These are phyloP conservation scores for Brachionus plicatilis DNA, from an alignment of 1,140 invertebrate species.

Conservation along the genomic window DNA sequence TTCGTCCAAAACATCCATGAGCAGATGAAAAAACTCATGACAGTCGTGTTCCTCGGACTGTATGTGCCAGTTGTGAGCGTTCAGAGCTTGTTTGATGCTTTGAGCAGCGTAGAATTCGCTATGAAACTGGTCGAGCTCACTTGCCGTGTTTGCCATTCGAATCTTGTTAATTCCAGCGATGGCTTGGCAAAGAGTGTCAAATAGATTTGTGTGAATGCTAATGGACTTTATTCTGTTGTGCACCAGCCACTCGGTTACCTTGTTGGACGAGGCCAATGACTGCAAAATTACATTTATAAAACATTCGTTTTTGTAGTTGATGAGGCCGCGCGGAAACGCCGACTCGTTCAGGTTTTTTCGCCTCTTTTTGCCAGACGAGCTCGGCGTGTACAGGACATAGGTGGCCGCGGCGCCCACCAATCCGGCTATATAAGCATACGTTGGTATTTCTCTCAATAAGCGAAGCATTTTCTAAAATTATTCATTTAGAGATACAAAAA, in stretches of 20 bases:
- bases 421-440: conserved; percentile 15
- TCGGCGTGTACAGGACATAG: conserved; percentile 10
- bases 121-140: neutral
- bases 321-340: neutral
- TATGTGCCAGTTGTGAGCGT: conserved; percentile 28
- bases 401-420: neutral
- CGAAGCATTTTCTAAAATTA: neutral
- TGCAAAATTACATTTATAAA: conserved; percentile 38
- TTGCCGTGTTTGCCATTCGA: neutral
- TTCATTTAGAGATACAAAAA: neutral
- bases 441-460: conserved; percentile 11
- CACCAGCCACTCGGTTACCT: conserved; percentile 26
- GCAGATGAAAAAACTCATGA: conserved; percentile 27
- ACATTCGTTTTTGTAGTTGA: conserved; percentile 40
- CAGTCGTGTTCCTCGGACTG: conserved; percentile 35
- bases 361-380: neutral
- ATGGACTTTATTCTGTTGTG: neutral
- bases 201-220: neutral
- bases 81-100: neutral
- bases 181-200: neutral
- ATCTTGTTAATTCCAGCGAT: conserved; percentile 15
- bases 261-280: conserved; percentile 21
- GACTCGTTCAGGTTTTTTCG: neutral
- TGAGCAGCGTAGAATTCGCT: conserved; percentile 25
- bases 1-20: conserved; percentile 31